These are phyloP conservation scores for Hermodice carunculata DNA, from an alignment of 2,888 invertebrate species.

Conservation along the genomic window DNA sequence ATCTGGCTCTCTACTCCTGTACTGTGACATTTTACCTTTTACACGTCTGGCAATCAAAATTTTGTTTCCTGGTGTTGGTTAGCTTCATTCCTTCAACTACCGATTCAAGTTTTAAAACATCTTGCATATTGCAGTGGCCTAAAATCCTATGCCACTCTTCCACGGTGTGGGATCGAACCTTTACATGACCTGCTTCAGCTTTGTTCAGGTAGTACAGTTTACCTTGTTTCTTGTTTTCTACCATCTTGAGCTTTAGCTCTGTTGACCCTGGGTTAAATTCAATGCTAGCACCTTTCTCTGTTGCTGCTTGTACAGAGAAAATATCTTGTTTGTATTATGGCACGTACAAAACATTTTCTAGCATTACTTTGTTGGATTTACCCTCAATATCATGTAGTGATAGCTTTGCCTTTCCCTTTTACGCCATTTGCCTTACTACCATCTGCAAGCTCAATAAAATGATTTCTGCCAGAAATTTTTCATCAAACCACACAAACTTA, in stretches of 20 bases:
- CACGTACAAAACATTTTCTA: conserved; percentile 33
- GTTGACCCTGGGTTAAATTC: conserved; percentile 12
- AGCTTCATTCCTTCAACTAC: too few species aligned
- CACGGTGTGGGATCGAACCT: too few species aligned
- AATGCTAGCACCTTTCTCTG: conserved; percentile 24
- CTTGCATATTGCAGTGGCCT: too few species aligned
- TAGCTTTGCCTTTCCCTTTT: neutral
- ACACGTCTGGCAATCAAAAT: too few species aligned
- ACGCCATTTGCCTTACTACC: conserved; percentile 1
- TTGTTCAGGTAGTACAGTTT: conserved; percentile 2
- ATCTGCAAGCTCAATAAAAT: conserved; percentile 20
- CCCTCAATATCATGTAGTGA: neutral
- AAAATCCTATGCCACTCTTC: too few species aligned
- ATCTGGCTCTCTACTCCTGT: too few species aligned
- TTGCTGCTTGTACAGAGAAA: conserved; percentile 37
- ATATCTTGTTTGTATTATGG: conserved; percentile 35
- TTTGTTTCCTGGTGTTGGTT: too few species aligned
- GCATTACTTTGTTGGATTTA: neutral
- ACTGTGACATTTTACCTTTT: too few species aligned
- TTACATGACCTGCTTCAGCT: neutral
- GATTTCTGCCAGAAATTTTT: conserved; percentile 33
- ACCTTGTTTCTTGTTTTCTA: neutral
- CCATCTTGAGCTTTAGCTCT: neutral
- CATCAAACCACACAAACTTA: conserved; percentile 32
- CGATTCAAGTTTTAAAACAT: too few species aligned